Evolutionary conservation across 2,113 vertebrate species (phyloP), one percentile per base, ranked within the genome.

Genomic region (Phrynosoma blainvillii): DNA sequence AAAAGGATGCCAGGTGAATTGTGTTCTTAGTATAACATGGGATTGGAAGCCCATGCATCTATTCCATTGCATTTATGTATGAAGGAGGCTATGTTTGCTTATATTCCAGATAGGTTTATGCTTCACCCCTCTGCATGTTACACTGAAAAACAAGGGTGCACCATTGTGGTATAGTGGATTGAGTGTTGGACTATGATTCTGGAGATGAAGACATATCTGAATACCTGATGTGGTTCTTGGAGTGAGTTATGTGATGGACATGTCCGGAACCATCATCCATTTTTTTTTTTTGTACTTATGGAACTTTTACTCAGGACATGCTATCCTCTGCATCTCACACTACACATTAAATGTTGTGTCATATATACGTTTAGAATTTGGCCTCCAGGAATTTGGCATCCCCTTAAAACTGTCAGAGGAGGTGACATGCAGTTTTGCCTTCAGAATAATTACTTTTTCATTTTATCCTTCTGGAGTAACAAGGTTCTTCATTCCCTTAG

Each of bases 401-500:
- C 47, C 36, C 73, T 85, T 66, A 77, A 77, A 4, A 11, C 83
- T 78, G 32, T 66, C 85, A 79, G 21, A 88, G 82, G 20, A 87
- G 83, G 87, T 4, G 25, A 0, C 21, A 42, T 9, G 18, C 20
- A 74, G 3, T 88, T 89, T 89, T 80, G 10, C 59, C 54, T 13
- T 71, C 36, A 1, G 12, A 52, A 0, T 40, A 86, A 85, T 84
- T 42, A 21, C 21, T n/a, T 52, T 91, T 85, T 6, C 79, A 85
- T 2, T 42, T 90, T 88, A 2, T 85, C 71, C 81, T 90, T 84
- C 73, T 87, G 85, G 3, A 18, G 73, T 86, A 89, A 89, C 59
- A 82, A 81, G 27, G 27, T 90, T 87, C 10, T 62, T 85, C 21
- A 87, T 52, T 86, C 47, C 88, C 4, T 82, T 66, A 85, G 32